Conservation (phyloP, 2,888 invertebrate species). For the Phortica magna region DNA sequence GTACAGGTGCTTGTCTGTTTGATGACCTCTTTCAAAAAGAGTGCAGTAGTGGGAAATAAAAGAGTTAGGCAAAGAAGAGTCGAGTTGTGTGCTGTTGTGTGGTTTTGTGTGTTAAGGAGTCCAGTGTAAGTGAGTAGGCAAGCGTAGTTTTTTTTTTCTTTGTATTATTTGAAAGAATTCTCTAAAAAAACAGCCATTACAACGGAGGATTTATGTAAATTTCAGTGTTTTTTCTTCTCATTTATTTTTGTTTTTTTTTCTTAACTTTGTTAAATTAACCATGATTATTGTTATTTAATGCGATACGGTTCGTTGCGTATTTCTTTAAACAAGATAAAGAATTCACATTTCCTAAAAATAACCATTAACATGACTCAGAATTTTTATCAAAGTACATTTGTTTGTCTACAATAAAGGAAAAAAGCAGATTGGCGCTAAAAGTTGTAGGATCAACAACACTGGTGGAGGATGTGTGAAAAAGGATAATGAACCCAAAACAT, state of each 20-base stretch:
- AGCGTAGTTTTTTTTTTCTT: too few species aligned
- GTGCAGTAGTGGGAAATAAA: not conserved
- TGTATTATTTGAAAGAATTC: too few species aligned
- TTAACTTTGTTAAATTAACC: slow-evolving; percentile 38
- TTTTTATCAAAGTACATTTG: not conserved
- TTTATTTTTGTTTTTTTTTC: not conserved
- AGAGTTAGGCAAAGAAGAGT: not conserved
- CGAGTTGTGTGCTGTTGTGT: too few species aligned
- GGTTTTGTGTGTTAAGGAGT: too few species aligned
- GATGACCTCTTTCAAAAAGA: not conserved
- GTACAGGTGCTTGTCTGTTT: not conserved
- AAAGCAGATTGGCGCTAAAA: not conserved
- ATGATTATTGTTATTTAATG: slow-evolving; percentile 32
- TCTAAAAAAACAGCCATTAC: too few species aligned
- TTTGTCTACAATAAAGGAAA: not conserved
- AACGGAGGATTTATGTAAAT: too few species aligned
- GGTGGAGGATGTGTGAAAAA: not conserved
- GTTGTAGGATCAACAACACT: not conserved
- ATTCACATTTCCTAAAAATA: too few species aligned
- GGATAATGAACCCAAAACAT: not conserved
- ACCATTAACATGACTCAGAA: too few species aligned
- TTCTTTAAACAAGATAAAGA: not conserved
- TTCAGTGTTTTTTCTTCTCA: too few species aligned
- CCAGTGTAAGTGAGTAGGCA: too few species aligned
- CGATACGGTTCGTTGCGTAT: slow-evolving; percentile 15